Conservation (phyloP, 2,888 invertebrate species). For the Halictus ligatus region DNA sequence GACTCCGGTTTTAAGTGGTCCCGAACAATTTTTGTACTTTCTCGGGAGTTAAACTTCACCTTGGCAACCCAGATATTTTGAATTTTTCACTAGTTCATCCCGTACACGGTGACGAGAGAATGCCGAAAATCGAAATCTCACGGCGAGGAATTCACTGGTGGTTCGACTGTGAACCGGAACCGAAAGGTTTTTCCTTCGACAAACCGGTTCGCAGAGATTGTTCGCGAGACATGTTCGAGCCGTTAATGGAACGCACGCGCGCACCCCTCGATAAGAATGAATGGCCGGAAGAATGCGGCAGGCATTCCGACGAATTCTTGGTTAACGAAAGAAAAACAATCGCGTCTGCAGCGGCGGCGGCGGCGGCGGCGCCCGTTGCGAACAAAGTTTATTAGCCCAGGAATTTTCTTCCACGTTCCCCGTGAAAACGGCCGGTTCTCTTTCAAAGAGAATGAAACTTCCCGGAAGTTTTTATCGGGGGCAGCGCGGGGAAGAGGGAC, state of each 20-base stretch:
- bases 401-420: conserved; percentile 17
- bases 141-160: too few species aligned
- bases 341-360: not conserved
- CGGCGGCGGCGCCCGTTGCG: not conserved
- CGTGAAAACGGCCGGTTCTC: not conserved
- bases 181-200: too few species aligned
- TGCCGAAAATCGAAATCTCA: too few species aligned
- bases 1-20: not conserved
- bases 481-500: not conserved
- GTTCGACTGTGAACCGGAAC: too few species aligned
- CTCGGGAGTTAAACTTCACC: too few species aligned
- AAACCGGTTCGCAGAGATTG: too few species aligned
- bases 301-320: conserved; percentile 6
- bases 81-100: too few species aligned
- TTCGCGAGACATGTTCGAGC: not conserved
- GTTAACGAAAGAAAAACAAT: not conserved
- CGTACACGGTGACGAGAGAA: too few species aligned
- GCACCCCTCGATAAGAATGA: not conserved
- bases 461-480: conserved; percentile 29
- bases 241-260: not conserved
- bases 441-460: conserved; percentile 4
- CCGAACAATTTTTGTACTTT: not conserved
- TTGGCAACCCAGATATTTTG: too few species aligned
- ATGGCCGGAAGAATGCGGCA: not conserved
- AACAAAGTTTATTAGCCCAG: conserved; percentile 8